These are phyloP conservation scores for Temnothorax ravouxi DNA, from an alignment of 2,888 invertebrate genomes.

Conservation along the genomic window DNA sequence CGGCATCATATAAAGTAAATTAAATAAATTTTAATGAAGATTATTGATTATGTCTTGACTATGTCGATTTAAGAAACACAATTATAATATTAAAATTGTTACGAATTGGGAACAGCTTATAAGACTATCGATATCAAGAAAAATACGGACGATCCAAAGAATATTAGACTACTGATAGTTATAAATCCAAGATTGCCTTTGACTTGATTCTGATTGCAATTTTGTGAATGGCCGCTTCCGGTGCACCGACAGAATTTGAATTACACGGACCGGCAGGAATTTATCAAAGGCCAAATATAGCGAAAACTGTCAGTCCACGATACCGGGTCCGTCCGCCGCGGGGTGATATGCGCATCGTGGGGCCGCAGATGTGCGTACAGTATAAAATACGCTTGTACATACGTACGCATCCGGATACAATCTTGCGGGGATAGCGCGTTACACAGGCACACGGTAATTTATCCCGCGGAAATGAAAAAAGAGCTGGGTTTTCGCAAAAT, in stretches of 20 bases:
- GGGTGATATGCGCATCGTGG: constrained; percentile 36
- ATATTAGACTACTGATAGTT: not conserved
- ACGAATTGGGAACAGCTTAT: not conserved
- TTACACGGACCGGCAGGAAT: constrained; percentile 54
- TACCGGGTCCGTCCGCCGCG: constrained; percentile 17
- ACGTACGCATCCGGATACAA: constrained; percentile 52
- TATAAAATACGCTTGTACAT: constrained; percentile 50
- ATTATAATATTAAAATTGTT: not conserved
- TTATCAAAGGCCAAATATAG: constrained; percentile 68
- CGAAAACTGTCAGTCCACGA: constrained; percentile 65
- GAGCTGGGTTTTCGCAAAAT: constrained; percentile 36
- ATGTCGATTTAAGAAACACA: not conserved
- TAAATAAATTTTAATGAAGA: not conserved
- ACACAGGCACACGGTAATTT: constrained; percentile 45
- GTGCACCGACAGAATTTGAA: constrained; percentile 49
- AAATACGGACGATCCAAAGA: not conserved
- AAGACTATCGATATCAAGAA: not conserved
- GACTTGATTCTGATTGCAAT: constrained; percentile 29
- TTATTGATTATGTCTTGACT: not conserved
- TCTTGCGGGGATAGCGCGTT: constrained; percentile 56
- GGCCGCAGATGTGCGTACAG: constrained; percentile 62
- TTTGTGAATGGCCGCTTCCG: constrained; percentile 14
- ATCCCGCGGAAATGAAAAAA: constrained; percentile 48
- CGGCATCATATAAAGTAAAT: not conserved
- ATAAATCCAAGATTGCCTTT: constrained; percentile 21